These are phyloP conservation scores for Aromia moschata DNA, from an alignment of 2,888 invertebrate species.

Conservation along the genomic window DNA sequence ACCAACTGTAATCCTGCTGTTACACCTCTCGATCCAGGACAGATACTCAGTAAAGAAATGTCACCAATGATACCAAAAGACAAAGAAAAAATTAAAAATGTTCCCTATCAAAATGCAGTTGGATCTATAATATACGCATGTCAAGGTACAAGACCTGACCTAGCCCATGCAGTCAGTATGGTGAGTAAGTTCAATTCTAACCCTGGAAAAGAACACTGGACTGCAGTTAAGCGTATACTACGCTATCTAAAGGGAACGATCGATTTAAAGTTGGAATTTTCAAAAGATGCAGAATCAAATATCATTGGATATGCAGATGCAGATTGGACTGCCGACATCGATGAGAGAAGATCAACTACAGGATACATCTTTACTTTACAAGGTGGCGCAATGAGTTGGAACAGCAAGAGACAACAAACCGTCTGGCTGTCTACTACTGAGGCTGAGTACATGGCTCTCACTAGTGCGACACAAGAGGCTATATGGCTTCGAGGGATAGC, in stretches of 20 bases:
- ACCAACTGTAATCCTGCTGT: neutral
- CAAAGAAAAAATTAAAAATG: neutral
- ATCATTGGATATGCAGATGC: neutral
- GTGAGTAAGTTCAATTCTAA: conserved; percentile 16
- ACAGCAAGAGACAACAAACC: too few species aligned
- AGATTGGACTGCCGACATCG: too few species aligned
- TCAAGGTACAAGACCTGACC: conserved; percentile 3
- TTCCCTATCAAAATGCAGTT: conserved; percentile 1
- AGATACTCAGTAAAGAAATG: neutral
- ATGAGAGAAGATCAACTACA: too few species aligned
- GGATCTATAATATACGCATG: conserved; percentile 2
- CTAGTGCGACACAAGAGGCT: too few species aligned
- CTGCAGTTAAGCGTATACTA: neutral
- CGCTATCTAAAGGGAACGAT: neutral
- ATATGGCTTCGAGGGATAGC: too few species aligned
- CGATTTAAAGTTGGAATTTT: neutral
- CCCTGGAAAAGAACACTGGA: neutral
- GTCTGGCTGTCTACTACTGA: too few species aligned
- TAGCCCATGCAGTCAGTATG: conserved; percentile 7
- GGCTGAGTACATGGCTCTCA: too few species aligned
- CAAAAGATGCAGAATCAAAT: neutral
- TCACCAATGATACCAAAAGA: neutral
- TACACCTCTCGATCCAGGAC: neutral
- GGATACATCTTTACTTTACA: too few species aligned
- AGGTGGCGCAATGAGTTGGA: too few species aligned